Base-by-base conservation (phyloP, 2,888 invertebrate species). In the Iselma pallidipennis region DNA sequence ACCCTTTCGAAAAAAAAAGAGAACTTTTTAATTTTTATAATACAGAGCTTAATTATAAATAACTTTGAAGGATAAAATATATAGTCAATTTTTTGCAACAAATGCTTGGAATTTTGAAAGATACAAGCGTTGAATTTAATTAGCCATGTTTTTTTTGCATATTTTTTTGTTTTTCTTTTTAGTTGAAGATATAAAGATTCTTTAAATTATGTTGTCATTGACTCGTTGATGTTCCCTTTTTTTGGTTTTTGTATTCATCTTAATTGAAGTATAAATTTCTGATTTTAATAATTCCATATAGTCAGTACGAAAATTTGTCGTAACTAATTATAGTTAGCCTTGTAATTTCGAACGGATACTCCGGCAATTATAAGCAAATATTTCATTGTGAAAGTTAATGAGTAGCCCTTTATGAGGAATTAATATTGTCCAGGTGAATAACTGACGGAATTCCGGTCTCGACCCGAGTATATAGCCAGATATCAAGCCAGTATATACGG, bases 401-500 rank as follows among this genome's bases (percentile, higher is more conserved):
- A 66, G 60, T 55, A 57, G 59, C 62, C 59, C 62, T 62, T 65
- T 65, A 65, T 65, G 65, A 63, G 65, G 60, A 63, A 65, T 65
- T 65, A 65, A 65, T 65, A 60, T 57, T 66, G 62, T 59, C 63
- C 66, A 64, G 66, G 66, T 66, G 59, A 66, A 64, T 64, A 64
- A 64, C 66, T 61, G 66, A 61, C 64, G 66, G 66, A 66, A 66
- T 66, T 66, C 66, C 66, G 66, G 66, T 64, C 60, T 56, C 63
- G 66, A 66, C 63, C 63, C 63, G 3, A 45, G n/a, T n/a, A 50
- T 61, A 66, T 63, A 66, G 61, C 61, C 63, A 58, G 57, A 57
- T 49, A 57, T 65, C 62, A 28, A 59, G 48, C 52, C 59, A 6
- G 16, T 59, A 55, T n/a, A n/a, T 59, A 55, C 57, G 48, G 60